phyloP scores from a whole-genome alignment of 2,797 vertebrate species.

The Falco novaeseelandiae region DNA sequence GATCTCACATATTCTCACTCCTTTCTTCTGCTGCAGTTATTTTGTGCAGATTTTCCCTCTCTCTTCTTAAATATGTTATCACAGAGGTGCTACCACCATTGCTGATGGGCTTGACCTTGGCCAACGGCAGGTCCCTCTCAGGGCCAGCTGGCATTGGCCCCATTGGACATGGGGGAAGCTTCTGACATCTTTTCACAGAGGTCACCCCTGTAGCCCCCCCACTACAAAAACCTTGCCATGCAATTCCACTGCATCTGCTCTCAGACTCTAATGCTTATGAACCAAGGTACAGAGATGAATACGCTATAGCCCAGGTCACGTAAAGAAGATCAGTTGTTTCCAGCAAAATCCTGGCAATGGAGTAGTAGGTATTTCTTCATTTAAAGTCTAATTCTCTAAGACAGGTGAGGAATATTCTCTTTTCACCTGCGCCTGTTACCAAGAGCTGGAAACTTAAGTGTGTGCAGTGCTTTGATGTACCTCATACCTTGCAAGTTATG shows the following conservation, averaged over 20 bases:
- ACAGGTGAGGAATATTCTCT: background rate
- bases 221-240: too few species aligned
- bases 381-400: background rate
- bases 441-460: background rate
- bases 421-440: background rate
- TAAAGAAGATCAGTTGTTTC: background rate
- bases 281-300: background rate
- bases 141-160: too few species aligned
- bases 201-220: too few species aligned
- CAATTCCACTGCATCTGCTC: background rate
- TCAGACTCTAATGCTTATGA: background rate
- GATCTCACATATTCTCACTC: too few species aligned
- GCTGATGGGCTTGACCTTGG: too few species aligned
- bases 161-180: too few species aligned
- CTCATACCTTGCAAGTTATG: background rate
- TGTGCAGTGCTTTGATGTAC: background rate
- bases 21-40: too few species aligned
- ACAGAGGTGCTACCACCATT: too few species aligned
- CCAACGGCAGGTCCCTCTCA: too few species aligned
- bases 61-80: too few species aligned
- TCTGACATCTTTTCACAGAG: too few species aligned
- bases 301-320: fast-evolving
- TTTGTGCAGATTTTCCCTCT: too few species aligned
- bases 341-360: background rate
- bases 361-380: background rate